Conservation (phyloP, 2,797 vertebrate genomes). For the Sciurus carolinensis region DNA sequence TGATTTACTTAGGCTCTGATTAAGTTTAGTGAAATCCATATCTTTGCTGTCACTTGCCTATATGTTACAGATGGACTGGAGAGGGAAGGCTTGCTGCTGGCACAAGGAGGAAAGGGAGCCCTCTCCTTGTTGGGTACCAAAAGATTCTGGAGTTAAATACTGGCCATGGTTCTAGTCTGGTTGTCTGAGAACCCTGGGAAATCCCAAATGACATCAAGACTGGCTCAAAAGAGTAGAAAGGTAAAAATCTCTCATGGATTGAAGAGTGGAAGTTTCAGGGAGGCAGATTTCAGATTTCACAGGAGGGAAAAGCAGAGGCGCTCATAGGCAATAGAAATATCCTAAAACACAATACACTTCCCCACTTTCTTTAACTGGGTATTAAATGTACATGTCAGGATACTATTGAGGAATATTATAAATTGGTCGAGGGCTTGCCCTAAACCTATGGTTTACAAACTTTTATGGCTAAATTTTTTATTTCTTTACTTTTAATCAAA, state of each 20-base stretch:
- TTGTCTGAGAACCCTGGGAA: not conserved
- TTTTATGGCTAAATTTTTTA: not conserved
- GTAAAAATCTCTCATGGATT: not conserved
- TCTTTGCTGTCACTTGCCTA: slow-evolving; percentile 81
- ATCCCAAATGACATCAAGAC: not conserved
- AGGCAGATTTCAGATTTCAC: not conserved
- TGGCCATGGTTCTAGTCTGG: not conserved
- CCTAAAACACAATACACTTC: slow-evolving; percentile 28
- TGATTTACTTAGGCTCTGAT: slow-evolving; percentile 83
- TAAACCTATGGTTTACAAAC: slow-evolving; percentile 2
- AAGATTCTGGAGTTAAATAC: not conserved
- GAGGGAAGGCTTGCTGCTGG: not conserved
- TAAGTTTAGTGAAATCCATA: slow-evolving; percentile 84
- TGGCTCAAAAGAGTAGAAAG: not conserved
- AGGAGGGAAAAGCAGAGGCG: not conserved
- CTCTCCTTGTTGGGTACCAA: not conserved
- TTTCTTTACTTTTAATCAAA: slow-evolving; percentile 8
- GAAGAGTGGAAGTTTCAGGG: not conserved
- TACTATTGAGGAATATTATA: not conserved
- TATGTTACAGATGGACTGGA: slow-evolving; percentile 62
- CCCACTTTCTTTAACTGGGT: slow-evolving; percentile 5
- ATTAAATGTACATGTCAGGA: not conserved
- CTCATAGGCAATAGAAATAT: not conserved
- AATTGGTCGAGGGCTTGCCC: not conserved
- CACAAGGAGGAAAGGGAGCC: not conserved